phyloP scores from a whole-genome alignment of 2,113 vertebrate genomes.

The Silurus glanis region DNA sequence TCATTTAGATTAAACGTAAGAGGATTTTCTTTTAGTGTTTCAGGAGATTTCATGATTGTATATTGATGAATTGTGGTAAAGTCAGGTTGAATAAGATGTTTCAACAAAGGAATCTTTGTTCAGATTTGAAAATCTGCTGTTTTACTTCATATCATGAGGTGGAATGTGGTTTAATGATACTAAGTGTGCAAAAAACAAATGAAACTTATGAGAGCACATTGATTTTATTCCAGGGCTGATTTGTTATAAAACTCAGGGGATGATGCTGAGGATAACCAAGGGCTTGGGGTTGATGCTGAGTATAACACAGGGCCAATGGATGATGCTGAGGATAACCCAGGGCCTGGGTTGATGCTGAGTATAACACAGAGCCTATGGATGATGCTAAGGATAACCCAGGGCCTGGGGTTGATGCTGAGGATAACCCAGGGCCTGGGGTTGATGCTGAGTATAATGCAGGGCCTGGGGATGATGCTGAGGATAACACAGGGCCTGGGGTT shows the following conservation, averaged over 20 bases:
- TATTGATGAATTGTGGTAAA: slow-evolving; percentile 32
- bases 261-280: not conserved
- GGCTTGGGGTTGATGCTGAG: not conserved
- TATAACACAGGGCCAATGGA: too few species aligned
- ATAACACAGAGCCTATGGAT: not conserved
- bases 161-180: not conserved
- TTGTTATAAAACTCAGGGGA: not conserved
- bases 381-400: not conserved
- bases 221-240: not conserved
- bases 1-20: slow-evolving; percentile 24
- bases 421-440: not conserved
- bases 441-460: not conserved
- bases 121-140: slow-evolving; percentile 16
- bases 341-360: not conserved
- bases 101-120: slow-evolving; percentile 24
- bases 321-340: not conserved
- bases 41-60: slow-evolving; percentile 55
- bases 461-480: not conserved
- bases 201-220: not conserved
- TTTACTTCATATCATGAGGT: not conserved
- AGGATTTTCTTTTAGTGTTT: slow-evolving; percentile 38
- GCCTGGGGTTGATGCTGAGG: not conserved
- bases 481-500: not conserved
- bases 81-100: slow-evolving; percentile 19
- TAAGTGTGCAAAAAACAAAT: not conserved